Evolutionary conservation across 1,140 invertebrate species (phyloP).

Genomic region (Theocolax elegans): DNA sequence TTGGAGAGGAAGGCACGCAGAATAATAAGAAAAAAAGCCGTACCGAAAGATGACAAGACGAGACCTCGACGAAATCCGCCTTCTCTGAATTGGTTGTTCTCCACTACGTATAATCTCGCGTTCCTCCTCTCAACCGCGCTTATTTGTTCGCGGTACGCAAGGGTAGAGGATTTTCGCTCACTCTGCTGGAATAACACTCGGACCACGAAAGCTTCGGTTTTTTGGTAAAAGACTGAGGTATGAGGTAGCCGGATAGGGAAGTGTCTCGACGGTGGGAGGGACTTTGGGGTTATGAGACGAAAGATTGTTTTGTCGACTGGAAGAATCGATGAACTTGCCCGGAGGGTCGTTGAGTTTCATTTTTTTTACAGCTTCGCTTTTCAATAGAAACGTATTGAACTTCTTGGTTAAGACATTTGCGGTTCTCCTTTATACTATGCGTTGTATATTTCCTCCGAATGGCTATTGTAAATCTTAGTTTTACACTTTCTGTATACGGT

Average conservation of each 20-base stretch:
- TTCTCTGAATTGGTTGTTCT: background rate
- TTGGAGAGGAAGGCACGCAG: background rate
- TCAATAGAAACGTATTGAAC: no score
- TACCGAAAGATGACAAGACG: background rate
- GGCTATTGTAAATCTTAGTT: no score
- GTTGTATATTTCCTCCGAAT: no score
- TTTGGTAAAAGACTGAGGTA: background rate
- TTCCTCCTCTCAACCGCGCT: background rate
- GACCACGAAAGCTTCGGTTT: background rate
- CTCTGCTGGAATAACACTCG: constrained; percentile 23
- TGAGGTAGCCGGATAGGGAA: background rate
- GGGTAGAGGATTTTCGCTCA: constrained; percentile 14
- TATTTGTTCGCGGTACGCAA: background rate
- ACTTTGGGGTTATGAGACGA: background rate
- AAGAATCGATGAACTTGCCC: background rate
- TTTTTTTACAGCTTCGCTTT: background rate
- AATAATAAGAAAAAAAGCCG: constrained; percentile 11
- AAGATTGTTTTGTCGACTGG: background rate
- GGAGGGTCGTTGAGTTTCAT: background rate
- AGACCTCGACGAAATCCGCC: background rate
- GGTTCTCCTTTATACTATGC: no score
- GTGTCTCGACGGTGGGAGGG: no score
- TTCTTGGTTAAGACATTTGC: no score
- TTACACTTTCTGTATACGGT: no score
- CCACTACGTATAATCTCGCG: background rate